These are phyloP conservation scores for Carettochelys insculpta DNA, from an alignment of 2,113 vertebrate species.

Conservation along the genomic window DNA sequence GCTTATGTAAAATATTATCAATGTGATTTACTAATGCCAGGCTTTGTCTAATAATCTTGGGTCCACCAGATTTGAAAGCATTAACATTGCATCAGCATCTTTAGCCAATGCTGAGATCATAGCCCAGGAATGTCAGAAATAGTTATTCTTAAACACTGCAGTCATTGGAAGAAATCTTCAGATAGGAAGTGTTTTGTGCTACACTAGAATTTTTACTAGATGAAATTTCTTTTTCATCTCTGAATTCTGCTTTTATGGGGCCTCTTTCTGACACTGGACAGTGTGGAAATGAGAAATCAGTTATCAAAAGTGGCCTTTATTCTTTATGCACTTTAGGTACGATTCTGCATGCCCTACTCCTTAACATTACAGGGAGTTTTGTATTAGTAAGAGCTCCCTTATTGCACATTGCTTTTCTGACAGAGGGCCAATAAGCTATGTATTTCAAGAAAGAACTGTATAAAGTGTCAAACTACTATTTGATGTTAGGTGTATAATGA, in stretches of 20 bases:
- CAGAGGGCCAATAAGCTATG: background rate
- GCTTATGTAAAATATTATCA: background rate
- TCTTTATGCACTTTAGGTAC: background rate
- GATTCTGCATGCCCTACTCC: accelerated
- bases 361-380: background rate
- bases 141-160: background rate
- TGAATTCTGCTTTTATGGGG: background rate
- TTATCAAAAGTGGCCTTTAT: background rate
- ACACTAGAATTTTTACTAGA: background rate
- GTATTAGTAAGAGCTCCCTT: background rate
- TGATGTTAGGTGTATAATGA: background rate
- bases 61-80: background rate
- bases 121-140: background rate
- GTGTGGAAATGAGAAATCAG: background rate
- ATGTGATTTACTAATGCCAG: background rate
- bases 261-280: accelerated
- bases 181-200: background rate
- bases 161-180: background rate
- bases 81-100: background rate
- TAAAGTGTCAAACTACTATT: background rate
- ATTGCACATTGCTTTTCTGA: background rate
- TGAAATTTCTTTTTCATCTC: background rate
- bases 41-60: background rate
- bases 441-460: background rate
- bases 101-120: background rate